Percentiles rank a stretch among this genome's conserved stretches.
phyloP scores from a whole-genome alignment of 2,113 vertebrate genomes.

The Coturnix japonica region DNA sequence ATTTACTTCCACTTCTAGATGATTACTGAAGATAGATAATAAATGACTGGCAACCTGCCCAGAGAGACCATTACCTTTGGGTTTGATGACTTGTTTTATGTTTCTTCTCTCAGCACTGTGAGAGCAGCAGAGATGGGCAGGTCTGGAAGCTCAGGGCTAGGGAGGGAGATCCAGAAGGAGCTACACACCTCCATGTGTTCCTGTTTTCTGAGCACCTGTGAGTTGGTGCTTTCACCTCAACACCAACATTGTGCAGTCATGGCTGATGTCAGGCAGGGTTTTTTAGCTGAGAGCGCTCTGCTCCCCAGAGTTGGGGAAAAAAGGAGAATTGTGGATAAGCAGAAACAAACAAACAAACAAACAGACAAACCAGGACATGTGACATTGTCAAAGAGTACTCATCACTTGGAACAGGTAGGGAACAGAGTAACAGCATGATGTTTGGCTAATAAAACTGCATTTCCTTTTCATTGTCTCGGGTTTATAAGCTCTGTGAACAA shows the following conservation, averaged over 20 bases:
- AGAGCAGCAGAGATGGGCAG: background rate
- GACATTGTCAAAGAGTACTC: too few species aligned
- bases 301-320: fast-evolving
- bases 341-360: background rate
- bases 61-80: slow-evolving; percentile 41
- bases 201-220: fast-evolving
- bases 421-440: fast-evolving
- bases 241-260: fast-evolving
- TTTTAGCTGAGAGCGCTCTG: background rate
- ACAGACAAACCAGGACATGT: background rate
- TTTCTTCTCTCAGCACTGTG: background rate
- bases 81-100: slow-evolving; percentile 34
- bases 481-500: background rate
- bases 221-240: background rate
- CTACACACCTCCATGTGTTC: background rate
- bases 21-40: slow-evolving; percentile 10
- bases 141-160: background rate
- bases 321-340: background rate
- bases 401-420: too few species aligned
- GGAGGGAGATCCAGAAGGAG: background rate
- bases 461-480: fast-evolving
- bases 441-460: background rate
- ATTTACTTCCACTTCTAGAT: slow-evolving; percentile 40
- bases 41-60: slow-evolving; percentile 43
- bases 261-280: fast-evolving